phyloP scores from a whole-genome alignment of 1,140 invertebrate species.

The Oscheius sp. region DNA sequence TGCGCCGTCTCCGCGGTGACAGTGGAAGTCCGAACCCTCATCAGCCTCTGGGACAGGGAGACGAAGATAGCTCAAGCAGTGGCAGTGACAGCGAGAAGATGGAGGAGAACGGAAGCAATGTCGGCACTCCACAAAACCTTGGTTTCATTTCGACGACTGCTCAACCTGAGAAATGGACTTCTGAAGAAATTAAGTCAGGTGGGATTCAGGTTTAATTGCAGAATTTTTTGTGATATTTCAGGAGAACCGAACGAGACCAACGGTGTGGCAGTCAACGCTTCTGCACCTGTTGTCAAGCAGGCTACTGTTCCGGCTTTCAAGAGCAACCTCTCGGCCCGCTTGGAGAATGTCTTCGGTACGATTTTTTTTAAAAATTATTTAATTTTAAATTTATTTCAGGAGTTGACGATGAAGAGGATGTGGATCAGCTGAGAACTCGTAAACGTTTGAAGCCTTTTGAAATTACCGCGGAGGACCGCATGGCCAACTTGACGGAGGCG shows the following conservation, averaged over 20 bases:
- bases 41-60: slow-evolving; percentile 32
- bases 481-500: slow-evolving; percentile 70
- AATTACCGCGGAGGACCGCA: slow-evolving; percentile 42
- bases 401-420: slow-evolving; percentile 41
- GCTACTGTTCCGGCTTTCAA: not conserved
- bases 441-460: slow-evolving; percentile 47
- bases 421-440: slow-evolving; percentile 10
- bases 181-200: not conserved
- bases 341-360: slow-evolving; percentile 28
- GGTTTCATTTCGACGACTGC: not conserved
- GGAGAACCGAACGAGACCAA: no score
- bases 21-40: slow-evolving; percentile 45
- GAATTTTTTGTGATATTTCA: no score
- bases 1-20: slow-evolving; percentile 30
- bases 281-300: not conserved
- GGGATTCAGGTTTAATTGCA: no score
- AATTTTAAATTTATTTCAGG: not conserved
- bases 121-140: not conserved
- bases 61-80: not conserved
- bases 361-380: not conserved
- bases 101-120: not conserved
- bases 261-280: no score
- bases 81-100: not conserved
- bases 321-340: not conserved
- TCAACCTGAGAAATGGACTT: not conserved